Evolutionary conservation across 2,113 vertebrate genomes (phyloP).

Genomic region (Alligator sinensis): DNA sequence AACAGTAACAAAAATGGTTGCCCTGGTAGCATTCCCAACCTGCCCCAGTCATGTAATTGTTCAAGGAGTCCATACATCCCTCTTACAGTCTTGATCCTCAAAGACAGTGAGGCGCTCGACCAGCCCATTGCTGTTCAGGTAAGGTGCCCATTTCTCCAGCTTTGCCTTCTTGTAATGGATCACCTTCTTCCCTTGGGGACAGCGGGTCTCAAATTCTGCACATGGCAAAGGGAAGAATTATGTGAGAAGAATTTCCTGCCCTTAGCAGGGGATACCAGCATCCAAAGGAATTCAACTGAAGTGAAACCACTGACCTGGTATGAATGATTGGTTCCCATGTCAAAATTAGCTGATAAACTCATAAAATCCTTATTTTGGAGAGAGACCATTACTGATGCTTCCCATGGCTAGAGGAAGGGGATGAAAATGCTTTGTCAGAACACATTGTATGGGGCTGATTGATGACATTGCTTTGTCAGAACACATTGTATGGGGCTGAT

Average conservation of each 20-base stretch:
- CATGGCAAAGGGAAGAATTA: not conserved
- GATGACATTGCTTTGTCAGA: not conserved
- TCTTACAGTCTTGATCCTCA: conserved; percentile 85
- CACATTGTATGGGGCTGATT: not conserved
- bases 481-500: too few species aligned
- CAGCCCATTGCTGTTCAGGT: conserved; percentile 81
- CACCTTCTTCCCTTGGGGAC: conserved; percentile 80
- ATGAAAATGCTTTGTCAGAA: not conserved
- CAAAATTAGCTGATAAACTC: not conserved
- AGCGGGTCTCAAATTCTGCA: conserved; percentile 87
- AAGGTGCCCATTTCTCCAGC: conserved; percentile 85
- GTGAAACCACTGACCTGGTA: not conserved
- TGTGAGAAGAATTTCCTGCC: not conserved
- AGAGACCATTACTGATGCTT: not conserved
- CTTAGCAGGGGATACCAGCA: not conserved
- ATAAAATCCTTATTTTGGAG: not conserved
- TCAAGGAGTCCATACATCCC: not conserved
- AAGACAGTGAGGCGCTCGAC: conserved; percentile 83
- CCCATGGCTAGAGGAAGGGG: not conserved
- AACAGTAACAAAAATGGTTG: not conserved
- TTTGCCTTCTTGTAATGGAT: conserved; percentile 82
- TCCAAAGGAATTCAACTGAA: not conserved
- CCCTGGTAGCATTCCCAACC: too few species aligned
- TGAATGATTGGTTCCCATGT: not conserved
- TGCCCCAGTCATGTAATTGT: not conserved